phyloP scores from a whole-genome alignment of 2,888 invertebrate species.

The Zonitis immaculata region DNA sequence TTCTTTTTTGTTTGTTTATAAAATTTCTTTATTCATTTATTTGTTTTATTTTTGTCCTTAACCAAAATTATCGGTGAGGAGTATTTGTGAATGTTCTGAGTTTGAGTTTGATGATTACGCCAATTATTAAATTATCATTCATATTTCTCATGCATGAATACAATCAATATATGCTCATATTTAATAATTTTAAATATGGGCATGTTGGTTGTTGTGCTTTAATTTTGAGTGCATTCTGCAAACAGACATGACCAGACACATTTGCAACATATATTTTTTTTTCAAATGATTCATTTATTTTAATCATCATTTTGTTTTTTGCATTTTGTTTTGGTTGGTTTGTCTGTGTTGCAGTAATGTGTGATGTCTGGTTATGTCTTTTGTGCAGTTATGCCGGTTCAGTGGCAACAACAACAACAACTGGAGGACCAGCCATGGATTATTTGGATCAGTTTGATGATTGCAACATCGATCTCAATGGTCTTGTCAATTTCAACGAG shows the following conservation, averaged over 20 bases:
- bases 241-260: constrained; percentile 51
- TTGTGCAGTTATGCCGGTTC: constrained; percentile 49
- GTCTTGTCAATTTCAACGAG: constrained; percentile 43
- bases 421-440: constrained; percentile 40
- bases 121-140: neutral
- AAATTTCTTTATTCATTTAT: neutral
- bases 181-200: neutral
- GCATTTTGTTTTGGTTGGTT: constrained; percentile 32
- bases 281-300: constrained; percentile 10
- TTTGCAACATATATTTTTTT: constrained; percentile 37
- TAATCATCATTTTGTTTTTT: constrained; percentile 19
- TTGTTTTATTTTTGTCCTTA: constrained; percentile 1
- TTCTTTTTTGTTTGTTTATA: constrained; percentile 1
- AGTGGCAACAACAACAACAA: constrained; percentile 41
- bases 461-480: constrained; percentile 42
- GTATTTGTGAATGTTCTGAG: neutral
- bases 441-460: constrained; percentile 45
- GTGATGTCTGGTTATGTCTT: constrained; percentile 49
- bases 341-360: constrained; percentile 50
- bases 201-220: neutral
- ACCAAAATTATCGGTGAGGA: neutral
- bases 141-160: neutral
- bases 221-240: constrained; percentile 44
- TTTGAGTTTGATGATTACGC: neutral
- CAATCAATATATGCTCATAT: neutral